phyloP scores from a whole-genome alignment of 2,888 invertebrate species.

The Dicranocentrus wangi region DNA sequence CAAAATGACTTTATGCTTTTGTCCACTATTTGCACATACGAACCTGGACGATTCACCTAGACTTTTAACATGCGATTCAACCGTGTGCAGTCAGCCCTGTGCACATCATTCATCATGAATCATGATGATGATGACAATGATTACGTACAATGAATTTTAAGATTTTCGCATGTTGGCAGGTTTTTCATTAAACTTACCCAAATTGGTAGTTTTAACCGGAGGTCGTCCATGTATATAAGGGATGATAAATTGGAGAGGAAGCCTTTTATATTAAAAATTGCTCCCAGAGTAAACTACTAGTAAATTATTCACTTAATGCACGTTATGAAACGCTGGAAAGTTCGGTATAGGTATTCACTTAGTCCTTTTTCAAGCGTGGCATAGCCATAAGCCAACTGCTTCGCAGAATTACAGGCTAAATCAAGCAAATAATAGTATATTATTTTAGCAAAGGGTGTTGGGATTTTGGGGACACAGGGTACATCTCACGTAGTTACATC shows the following conservation, averaged over 20 bases:
- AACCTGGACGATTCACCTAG: background rate
- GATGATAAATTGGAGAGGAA: constrained; percentile 16
- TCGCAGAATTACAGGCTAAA: too few species aligned
- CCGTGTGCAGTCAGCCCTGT: too few species aligned
- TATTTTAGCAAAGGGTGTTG: background rate
- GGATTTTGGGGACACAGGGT: background rate
- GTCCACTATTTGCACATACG: background rate
- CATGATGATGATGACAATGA: background rate
- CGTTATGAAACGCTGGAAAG: too few species aligned
- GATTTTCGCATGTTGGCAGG: constrained; percentile 41
- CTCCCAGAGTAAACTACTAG: background rate
- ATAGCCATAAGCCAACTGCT: too few species aligned
- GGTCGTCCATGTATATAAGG: constrained; percentile 4
- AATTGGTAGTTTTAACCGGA: constrained; percentile 21
- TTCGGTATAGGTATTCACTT: too few species aligned
- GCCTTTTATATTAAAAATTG: constrained; percentile 24
- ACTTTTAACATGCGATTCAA: too few species aligned
- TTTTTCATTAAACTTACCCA: constrained; percentile 31
- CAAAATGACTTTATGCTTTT: constrained; percentile 1
- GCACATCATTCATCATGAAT: background rate
- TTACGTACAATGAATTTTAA: background rate
- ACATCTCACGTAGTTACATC: background rate
- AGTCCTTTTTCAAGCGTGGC: too few species aligned
- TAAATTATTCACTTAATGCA: too few species aligned
- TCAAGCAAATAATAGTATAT: too few species aligned